These are phyloP conservation scores for Carcina quercana DNA, from an alignment of 2,888 invertebrate genomes.

Conservation along the genomic window DNA sequence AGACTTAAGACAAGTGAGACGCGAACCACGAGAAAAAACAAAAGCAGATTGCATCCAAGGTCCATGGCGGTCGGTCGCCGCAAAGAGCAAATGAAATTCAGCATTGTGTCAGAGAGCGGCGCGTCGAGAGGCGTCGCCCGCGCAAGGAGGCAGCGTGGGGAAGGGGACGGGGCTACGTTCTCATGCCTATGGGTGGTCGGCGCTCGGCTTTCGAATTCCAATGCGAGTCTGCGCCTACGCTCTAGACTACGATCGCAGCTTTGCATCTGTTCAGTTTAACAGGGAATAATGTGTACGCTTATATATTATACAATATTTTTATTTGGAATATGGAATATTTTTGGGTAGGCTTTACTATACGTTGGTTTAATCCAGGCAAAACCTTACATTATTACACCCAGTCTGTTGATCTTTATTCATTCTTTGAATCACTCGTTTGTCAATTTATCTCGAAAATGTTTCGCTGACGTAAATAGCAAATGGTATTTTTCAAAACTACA, in stretches of 20 bases:
- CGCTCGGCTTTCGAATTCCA: conserved; percentile 73
- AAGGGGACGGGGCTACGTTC: conserved; percentile 66
- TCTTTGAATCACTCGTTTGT: too few relatives aligned
- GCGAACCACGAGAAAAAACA: conserved; percentile 10
- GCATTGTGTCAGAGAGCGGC: conserved; percentile 64
- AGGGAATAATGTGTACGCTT: too few relatives aligned
- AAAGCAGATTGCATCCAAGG: conserved; percentile 30
- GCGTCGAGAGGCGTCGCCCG: conserved; percentile 55
- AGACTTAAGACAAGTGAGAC: conserved; percentile 5
- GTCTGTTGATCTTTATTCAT: too few relatives aligned
- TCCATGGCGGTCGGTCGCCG: conserved; percentile 22
- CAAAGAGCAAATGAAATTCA: conserved; percentile 68
- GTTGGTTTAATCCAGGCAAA: too few relatives aligned
- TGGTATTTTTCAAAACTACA: too few relatives aligned
- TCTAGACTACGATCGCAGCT: conserved; percentile 45
- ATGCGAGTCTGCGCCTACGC: conserved; percentile 61
- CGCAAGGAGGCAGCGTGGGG: conserved; percentile 56
- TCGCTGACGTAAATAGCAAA: too few relatives aligned
- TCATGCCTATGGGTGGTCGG: conserved; percentile 73
- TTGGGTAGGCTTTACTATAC: too few relatives aligned
- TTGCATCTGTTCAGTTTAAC: conserved; percentile 5
- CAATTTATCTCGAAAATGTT: too few relatives aligned
- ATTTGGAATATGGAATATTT: too few relatives aligned
- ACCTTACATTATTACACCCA: too few relatives aligned
- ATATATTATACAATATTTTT: too few relatives aligned